phyloP scores from a whole-genome alignment of 2,797 vertebrate species.

The Numenius phaeopus region DNA sequence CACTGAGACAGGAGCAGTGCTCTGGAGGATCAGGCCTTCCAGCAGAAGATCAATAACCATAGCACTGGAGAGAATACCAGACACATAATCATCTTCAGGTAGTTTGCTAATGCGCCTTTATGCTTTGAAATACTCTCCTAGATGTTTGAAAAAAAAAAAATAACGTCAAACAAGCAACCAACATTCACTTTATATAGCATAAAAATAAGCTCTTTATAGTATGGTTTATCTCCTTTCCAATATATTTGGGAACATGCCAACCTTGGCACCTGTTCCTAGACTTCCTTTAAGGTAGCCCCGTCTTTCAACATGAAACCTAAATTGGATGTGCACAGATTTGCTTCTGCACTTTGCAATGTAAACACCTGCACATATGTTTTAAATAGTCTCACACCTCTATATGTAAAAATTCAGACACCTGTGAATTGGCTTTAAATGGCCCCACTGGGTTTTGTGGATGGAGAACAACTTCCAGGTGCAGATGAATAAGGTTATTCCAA shows the following conservation, averaged over 20 bases:
- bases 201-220: not conserved
- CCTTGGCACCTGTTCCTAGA: constrained; percentile 46
- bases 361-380: constrained; percentile 69
- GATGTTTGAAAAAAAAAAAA: not conserved
- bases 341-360: constrained; percentile 46
- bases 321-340: constrained; percentile 32
- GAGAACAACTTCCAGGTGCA: constrained; percentile 63
- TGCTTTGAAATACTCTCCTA: not conserved
- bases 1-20: not conserved
- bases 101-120: not conserved
- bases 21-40: not conserved
- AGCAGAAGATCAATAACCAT: not conserved
- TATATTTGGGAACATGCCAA: not conserved
- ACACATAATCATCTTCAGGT: not conserved
- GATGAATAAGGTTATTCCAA: constrained; percentile 61
- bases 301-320: constrained; percentile 43
- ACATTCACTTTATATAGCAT: not conserved
- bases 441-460: constrained; percentile 60
- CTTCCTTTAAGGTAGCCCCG: constrained; percentile 50
- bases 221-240: constrained; percentile 28
- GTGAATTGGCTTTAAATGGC: constrained; percentile 53
- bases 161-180: not conserved
- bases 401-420: constrained; percentile 71
- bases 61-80: not conserved
- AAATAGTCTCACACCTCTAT: constrained; percentile 67